A percentile compares a stretch with the other conserved stretches of the same genome.
phyloP scores from a whole-genome alignment of 2,113 vertebrate species.

The Thalassarche chlororhynchos region DNA sequence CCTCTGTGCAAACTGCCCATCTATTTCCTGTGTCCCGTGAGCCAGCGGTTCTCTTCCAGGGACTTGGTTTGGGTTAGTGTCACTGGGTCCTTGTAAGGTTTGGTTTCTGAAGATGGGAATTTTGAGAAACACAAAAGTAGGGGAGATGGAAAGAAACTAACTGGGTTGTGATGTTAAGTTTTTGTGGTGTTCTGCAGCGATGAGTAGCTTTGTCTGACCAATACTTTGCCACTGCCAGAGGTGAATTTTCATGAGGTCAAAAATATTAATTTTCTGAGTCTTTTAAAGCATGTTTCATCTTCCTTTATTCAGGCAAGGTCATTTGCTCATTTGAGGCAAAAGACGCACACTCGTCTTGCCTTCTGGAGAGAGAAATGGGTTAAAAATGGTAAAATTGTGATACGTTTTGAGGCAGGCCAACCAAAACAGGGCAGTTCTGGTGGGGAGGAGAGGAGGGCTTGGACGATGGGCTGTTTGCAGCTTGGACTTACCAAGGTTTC shows the following conservation, averaged over 20 bases:
- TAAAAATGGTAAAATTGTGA: neutral
- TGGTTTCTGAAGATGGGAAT: neutral
- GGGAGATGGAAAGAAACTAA: neutral
- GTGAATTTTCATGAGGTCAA: neutral
- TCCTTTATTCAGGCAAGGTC: accelerated
- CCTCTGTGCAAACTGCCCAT: too few relatives aligned
- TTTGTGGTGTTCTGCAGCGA: neutral
- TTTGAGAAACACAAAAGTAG: neutral
- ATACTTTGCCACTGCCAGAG: neutral
- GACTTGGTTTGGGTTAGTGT: neutral
- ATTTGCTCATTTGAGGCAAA: neutral
- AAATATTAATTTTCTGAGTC: neutral
- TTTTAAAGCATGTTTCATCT: neutral
- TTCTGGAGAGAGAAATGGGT: neutral
- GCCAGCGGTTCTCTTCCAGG: too few relatives aligned
- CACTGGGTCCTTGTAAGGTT: accelerated
- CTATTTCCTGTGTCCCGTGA: accelerated
- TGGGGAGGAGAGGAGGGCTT: neutral
- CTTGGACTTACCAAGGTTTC: neutral
- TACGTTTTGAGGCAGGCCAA: neutral
- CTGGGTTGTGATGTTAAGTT: neutral
- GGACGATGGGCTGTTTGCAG: neutral
- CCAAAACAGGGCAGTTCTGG: neutral
- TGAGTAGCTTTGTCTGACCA: neutral
- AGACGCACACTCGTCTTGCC: neutral